Conservation (phyloP, 2,888 invertebrate genomes). For the Rhagium mordax region DNA sequence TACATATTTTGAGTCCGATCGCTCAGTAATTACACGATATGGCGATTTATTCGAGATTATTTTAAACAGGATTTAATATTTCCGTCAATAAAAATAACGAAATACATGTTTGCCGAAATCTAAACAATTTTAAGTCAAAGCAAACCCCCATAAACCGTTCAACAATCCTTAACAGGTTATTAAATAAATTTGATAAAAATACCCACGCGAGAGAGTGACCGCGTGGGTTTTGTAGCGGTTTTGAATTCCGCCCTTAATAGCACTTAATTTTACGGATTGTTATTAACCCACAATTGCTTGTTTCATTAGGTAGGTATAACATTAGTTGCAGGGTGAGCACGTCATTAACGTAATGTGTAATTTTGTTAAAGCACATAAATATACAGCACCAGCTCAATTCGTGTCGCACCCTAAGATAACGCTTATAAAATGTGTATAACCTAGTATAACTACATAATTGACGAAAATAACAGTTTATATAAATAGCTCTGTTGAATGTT, state of each 20-base stretch:
- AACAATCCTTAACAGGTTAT: too few species aligned
- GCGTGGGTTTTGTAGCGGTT: not conserved
- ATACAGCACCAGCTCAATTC: not conserved
- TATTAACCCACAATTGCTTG: not conserved
- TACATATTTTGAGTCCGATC: too few species aligned
- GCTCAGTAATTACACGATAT: too few species aligned
- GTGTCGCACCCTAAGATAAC: not conserved
- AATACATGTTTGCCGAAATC: too few species aligned
- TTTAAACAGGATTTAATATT: too few species aligned
- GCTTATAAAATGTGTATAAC: not conserved
- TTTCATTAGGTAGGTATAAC: not conserved
- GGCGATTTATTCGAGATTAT: too few species aligned
- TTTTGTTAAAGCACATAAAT: not conserved
- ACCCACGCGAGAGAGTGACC: too few species aligned
- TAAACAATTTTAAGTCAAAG: too few species aligned
- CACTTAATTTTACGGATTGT: not conserved
- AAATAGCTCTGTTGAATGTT: slow-evolving; percentile 9
- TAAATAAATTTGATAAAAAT: too few species aligned
- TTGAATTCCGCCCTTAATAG: not conserved
- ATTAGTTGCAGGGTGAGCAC: not conserved
- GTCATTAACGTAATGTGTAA: slow-evolving; percentile 2
- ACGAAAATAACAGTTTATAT: slow-evolving; percentile 8
- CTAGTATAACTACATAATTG: slow-evolving; percentile 3
- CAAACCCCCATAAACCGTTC: too few species aligned
- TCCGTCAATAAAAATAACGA: too few species aligned